These are phyloP conservation scores for Escarpia spicata DNA, from an alignment of 2,888 invertebrate genomes.

Conservation along the genomic window DNA sequence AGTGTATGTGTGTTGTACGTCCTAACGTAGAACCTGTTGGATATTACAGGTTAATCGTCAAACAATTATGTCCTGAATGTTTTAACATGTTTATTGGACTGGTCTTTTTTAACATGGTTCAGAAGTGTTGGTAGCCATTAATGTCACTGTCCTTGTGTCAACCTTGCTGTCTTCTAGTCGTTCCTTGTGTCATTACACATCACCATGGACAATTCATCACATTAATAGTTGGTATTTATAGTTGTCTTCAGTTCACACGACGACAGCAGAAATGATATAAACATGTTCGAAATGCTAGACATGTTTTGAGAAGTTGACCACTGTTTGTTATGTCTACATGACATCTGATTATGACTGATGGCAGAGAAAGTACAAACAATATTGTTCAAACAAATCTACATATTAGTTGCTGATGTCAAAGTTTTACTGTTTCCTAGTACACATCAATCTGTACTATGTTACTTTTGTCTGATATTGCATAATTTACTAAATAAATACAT, in stretches of 20 bases:
- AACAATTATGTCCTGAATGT: neutral
- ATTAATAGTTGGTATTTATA: neutral
- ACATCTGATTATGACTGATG: neutral
- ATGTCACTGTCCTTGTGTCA: neutral
- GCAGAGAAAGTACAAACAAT: neutral
- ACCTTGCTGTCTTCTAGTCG: slow-evolving; percentile 6
- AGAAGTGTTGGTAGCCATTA: slow-evolving; percentile 13
- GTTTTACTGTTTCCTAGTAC: neutral
- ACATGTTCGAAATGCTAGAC: neutral
- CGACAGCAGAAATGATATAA: neutral
- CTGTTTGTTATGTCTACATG: neutral
- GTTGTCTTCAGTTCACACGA: neutral
- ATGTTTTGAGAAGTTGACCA: neutral
- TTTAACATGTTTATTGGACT: neutral
- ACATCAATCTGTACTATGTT: neutral
- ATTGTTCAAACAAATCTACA: neutral
- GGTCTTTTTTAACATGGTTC: neutral
- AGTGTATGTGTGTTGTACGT: slow-evolving; percentile 3
- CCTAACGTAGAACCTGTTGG: neutral
- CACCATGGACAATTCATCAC: neutral
- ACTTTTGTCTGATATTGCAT: neutral
- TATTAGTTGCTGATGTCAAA: neutral
- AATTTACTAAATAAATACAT: neutral
- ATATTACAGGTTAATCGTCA: neutral
- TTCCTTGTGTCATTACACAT: neutral